These are phyloP conservation scores for Tachina grossa DNA, from an alignment of 2,888 invertebrate species.

Conservation along the genomic window DNA sequence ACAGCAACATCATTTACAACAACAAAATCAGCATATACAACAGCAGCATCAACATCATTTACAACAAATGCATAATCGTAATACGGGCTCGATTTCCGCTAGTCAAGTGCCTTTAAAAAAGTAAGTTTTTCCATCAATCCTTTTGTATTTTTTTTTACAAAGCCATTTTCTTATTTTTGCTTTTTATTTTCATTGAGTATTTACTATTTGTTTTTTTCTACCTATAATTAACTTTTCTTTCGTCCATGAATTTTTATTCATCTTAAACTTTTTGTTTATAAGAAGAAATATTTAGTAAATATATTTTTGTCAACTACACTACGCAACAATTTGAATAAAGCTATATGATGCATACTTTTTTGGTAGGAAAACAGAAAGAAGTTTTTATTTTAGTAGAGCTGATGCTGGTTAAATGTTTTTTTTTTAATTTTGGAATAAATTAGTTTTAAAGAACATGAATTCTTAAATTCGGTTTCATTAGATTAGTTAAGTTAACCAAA, in stretches of 20 bases:
- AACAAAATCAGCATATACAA: slow-evolving; percentile 66
- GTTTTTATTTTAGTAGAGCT: too few relatives aligned
- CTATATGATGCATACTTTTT: background rate
- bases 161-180: background rate
- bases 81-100: slow-evolving; percentile 89
- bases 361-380: too few relatives aligned
- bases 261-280: slow-evolving; percentile 27
- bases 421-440: too few relatives aligned
- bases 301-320: slow-evolving; percentile 9
- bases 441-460: too few relatives aligned
- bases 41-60: slow-evolving; percentile 74
- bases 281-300: slow-evolving; percentile 18
- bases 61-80: slow-evolving; percentile 79
- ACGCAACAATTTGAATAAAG: slow-evolving; percentile 26
- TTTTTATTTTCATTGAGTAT: slow-evolving; percentile 28
- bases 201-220: slow-evolving; percentile 19
- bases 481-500: too few relatives aligned
- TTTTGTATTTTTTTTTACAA: slow-evolving; percentile 4
- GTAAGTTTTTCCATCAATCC: slow-evolving; percentile 86
- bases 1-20: slow-evolving; percentile 74
- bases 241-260: background rate
- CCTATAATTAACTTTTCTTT: slow-evolving; percentile 28
- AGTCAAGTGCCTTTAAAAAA: slow-evolving; percentile 99
- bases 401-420: background rate
- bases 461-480: too few relatives aligned